phyloP scores from a whole-genome alignment of 2,797 vertebrate genomes.

The Betta splendens region DNA sequence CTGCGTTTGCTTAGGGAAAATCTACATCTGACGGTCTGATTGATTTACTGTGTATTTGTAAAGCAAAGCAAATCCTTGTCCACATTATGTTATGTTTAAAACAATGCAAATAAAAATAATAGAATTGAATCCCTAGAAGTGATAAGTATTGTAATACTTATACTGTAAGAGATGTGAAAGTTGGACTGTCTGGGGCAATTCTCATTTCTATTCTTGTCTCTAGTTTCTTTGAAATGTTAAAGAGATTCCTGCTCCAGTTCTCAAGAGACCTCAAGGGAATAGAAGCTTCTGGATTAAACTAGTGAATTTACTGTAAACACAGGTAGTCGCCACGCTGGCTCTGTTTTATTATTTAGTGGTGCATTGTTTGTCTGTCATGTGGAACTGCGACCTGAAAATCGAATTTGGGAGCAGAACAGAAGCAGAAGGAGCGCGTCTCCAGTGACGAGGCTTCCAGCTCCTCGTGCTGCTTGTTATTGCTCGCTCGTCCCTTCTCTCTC shows the following conservation, averaged over 20 bases:
- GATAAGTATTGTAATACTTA: background rate
- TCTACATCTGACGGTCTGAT: too few relatives aligned
- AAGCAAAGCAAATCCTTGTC: too few relatives aligned
- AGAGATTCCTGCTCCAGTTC: conserved; percentile 1
- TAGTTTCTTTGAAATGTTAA: conserved; percentile 1
- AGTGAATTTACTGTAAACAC: background rate
- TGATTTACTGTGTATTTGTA: too few relatives aligned
- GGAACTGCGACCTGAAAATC: background rate
- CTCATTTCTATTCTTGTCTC: background rate
- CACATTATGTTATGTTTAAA: background rate
- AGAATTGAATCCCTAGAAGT: background rate
- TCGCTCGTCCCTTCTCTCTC: too few relatives aligned
- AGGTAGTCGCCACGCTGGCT: background rate
- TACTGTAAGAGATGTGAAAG: too few relatives aligned
- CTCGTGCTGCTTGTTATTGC: too few relatives aligned
- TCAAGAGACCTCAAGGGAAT: background rate
- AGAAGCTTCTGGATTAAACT: background rate
- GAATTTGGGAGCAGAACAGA: background rate
- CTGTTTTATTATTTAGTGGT: background rate
- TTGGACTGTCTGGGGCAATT: too few relatives aligned
- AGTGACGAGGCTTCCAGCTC: too few relatives aligned
- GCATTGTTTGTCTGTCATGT: background rate
- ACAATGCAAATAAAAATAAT: background rate
- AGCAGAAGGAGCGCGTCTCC: too few relatives aligned
- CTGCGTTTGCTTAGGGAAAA: too few relatives aligned